A percentile compares a stretch with the other conserved stretches of the same genome.
Conservation (phyloP, 1,140 invertebrate species). For the Drosophila gunungcola region DNA sequence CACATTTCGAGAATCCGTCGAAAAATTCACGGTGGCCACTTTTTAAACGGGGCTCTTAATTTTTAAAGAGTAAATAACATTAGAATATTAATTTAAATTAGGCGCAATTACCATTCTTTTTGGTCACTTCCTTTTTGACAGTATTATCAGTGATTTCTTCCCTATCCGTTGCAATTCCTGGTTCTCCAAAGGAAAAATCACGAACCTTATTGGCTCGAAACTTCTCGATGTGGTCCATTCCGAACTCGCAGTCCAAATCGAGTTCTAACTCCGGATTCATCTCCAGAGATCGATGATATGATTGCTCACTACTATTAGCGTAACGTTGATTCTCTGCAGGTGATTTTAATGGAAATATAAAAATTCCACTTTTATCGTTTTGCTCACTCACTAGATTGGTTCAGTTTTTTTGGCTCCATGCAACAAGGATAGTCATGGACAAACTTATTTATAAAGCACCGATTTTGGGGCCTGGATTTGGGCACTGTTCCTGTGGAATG, state of each 20-base stretch:
- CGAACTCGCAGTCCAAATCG: conserved; percentile 56
- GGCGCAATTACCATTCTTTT: too few relatives aligned
- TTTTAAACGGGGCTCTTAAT: too few relatives aligned
- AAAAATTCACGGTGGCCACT: too few relatives aligned
- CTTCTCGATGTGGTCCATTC: conserved; percentile 52
- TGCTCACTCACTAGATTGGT: conserved; percentile 8
- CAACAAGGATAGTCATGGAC: neutral
- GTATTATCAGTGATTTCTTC: neutral
- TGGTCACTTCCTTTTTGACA: neutral
- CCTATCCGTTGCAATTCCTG: neutral
- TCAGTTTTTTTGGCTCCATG: neutral
- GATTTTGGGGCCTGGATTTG: conserved; percentile 12
- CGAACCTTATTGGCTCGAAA: conserved; percentile 38
- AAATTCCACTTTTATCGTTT: neutral
- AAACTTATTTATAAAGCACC: neutral
- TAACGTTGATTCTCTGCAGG: conserved; percentile 13
- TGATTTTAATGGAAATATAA: neutral
- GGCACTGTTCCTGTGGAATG: conserved; percentile 33
- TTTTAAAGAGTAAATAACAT: too few relatives aligned
- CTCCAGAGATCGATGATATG: neutral
- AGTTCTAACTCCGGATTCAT: conserved; percentile 11
- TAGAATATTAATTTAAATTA: too few relatives aligned
- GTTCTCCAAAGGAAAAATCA: neutral
- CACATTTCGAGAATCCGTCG: too few relatives aligned
- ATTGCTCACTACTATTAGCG: neutral